Base-by-base conservation (phyloP, 1,140 invertebrate genomes). In the Tetranychus urticae region DNA sequence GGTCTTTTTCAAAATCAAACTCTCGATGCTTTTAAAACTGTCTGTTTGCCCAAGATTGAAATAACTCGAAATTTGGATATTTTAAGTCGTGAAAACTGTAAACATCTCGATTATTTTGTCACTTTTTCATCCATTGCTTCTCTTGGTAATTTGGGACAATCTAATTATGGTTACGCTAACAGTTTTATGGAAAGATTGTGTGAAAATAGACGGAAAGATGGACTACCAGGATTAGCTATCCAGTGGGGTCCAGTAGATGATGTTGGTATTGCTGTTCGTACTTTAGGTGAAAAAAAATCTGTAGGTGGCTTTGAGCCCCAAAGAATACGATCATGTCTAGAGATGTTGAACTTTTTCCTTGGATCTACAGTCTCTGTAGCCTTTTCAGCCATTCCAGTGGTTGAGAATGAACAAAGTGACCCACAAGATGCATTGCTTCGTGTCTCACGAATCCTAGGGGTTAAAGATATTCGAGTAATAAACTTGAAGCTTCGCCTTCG, bases 181-280 rank as follows among this genome's bases (percentile, higher is more conserved):
- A 93, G 89, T 0, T 82, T 83, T 5, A 97, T 96, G 89, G 93
- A 97, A 73, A 79, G 91, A 59, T 82, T 97, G 47, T 83, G 85
- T 67, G 91, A 97, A 74, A 77, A 81, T 58, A 78, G 93, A 62
- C 82, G 83, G 69, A 75, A 76, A 13, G 80, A 81, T 68, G 87
- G 77, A 7, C 69, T 90, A 45, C 84, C 83, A 68, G 77, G 72
- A 61, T 67, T 91, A 31, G 88, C 90, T 35, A 88, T 97, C 64
- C 91, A 97, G 71, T 97, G 91, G 90, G 92, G 92, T 65, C 89
- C 89, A 50, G 87, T 97, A 67, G 91, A 88, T 64, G 91, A 97
- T 72, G 92, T 96, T 33, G 92, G 92, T 62, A 74, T 96, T 35
- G 80, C 96, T 58, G 69, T 86, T 61, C 86, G 92, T 64, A 84